Evolutionary conservation across 2,113 vertebrate genomes (phyloP).

Genomic region (Chionodraco myersi): DNA sequence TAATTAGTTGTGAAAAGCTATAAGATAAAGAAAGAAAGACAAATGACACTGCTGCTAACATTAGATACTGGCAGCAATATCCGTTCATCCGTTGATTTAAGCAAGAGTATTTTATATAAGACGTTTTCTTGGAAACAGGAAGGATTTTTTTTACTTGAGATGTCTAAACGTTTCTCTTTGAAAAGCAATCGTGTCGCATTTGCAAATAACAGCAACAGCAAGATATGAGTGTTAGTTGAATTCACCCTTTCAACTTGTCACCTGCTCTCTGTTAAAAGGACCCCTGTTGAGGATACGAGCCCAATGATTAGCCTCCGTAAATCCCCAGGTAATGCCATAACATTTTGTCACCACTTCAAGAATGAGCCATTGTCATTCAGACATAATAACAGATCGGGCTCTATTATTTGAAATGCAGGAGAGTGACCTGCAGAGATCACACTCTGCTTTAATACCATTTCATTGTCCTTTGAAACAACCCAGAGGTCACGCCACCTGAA

Average conservation of each 20-base stretch:
- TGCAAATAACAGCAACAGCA: background rate
- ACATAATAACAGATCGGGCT: constrained; percentile 71
- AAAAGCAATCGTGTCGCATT: background rate
- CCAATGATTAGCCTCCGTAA: constrained; percentile 30
- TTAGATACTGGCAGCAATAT: background rate
- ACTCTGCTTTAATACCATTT: constrained; percentile 57
- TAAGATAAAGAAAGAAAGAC: background rate
- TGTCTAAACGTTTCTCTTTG: too few species aligned
- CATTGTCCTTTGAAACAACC: constrained; percentile 72
- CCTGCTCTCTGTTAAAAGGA: constrained; percentile 26
- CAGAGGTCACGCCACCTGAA: constrained; percentile 68
- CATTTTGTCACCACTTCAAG: constrained; percentile 66
- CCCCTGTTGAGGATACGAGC: constrained; percentile 31
- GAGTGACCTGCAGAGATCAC: constrained; percentile 64
- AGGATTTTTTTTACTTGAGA: too few species aligned
- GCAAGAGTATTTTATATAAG: background rate
- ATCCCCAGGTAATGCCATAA: constrained; percentile 46
- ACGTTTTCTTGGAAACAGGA: background rate
- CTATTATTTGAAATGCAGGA: constrained; percentile 45
- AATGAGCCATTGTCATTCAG: constrained; percentile 74
- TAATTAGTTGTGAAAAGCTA: background rate
- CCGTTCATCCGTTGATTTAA: background rate
- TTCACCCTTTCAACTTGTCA: constrained; percentile 18
- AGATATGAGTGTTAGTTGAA: constrained; percentile 11
- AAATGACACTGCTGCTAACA: background rate